Percentiles rank a stretch among this genome's conserved stretches.
phyloP scores from a whole-genome alignment of 2,113 vertebrate species.

The Tricholaema leucomelas region DNA sequence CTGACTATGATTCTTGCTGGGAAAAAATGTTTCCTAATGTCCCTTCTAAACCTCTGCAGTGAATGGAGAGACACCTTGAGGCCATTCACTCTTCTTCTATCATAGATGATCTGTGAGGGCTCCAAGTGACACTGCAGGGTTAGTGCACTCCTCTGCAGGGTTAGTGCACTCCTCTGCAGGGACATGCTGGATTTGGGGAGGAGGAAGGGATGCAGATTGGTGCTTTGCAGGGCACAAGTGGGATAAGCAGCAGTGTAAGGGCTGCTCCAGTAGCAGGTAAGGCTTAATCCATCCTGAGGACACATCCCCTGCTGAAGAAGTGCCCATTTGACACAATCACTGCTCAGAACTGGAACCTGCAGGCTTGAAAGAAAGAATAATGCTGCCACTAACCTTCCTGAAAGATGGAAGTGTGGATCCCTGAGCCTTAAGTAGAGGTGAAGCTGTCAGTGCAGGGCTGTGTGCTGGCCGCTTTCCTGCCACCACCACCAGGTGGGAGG shows the following conservation, averaged over 20 bases:
- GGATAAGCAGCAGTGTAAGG: not conserved
- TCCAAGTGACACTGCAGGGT: fast-evolving
- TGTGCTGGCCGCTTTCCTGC: not conserved
- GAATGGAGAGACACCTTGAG: too few relatives aligned
- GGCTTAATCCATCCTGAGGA: not conserved
- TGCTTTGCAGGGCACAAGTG: not conserved
- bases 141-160: not conserved
- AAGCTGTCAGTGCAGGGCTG: fast-evolving
- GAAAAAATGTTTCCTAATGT: too few relatives aligned
- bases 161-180: not conserved
- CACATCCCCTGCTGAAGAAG: not conserved
- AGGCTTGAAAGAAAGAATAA: not conserved
- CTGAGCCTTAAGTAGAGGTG: not conserved
- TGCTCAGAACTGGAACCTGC: not conserved
- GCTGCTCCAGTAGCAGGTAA: not conserved
- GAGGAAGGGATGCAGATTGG: not conserved
- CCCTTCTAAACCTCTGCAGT: too few relatives aligned
- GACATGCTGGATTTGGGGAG: too few relatives aligned
- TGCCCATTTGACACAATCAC: not conserved
- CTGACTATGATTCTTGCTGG: too few relatives aligned
- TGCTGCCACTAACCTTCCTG: not conserved
- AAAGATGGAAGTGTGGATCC: not conserved
- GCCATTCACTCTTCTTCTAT: too few relatives aligned
- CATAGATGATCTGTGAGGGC: not conserved
- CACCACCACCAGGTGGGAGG: fast-evolving